phyloP scores from a whole-genome alignment of 2,113 vertebrate genomes.

The Onychostoma macrolepis region DNA sequence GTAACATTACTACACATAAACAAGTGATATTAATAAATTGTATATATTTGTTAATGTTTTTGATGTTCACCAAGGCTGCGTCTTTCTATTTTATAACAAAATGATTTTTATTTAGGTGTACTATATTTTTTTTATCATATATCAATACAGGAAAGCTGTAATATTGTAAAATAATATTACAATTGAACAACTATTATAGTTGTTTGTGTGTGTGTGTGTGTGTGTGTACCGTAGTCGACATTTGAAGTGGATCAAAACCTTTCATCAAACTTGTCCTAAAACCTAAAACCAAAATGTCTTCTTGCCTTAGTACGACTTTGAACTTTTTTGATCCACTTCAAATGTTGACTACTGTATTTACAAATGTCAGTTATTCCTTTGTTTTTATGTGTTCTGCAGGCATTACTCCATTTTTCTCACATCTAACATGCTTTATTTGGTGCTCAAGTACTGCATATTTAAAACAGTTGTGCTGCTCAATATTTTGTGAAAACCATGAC shows the following conservation, averaged over 20 bases:
- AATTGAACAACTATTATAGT: neutral
- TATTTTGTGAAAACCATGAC: neutral
- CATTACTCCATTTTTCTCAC: neutral
- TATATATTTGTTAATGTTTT: neutral
- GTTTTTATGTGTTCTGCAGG: neutral
- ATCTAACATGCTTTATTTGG: neutral
- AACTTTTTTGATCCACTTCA: too few relatives aligned
- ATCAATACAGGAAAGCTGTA: neutral
- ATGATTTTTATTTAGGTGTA: too few relatives aligned
- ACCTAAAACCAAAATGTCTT: too few relatives aligned
- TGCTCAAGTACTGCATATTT: neutral
- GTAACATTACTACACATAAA: too few relatives aligned
- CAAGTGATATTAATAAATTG: neutral
- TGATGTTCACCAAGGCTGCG: neutral
- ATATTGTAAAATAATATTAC: neutral
- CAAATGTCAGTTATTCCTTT: too few relatives aligned
- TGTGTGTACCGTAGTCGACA: too few relatives aligned
- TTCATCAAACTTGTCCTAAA: too few relatives aligned
- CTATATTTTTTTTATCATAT: neutral
- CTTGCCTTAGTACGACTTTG: too few relatives aligned
- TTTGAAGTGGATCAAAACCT: too few relatives aligned
- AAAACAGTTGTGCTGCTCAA: neutral
- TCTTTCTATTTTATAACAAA: too few relatives aligned
- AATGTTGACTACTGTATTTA: too few relatives aligned
- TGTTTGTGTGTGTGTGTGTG: too few relatives aligned